phyloP scores from a whole-genome alignment of 2,113 vertebrate genomes.

The Hirundichthys speculiger region DNA sequence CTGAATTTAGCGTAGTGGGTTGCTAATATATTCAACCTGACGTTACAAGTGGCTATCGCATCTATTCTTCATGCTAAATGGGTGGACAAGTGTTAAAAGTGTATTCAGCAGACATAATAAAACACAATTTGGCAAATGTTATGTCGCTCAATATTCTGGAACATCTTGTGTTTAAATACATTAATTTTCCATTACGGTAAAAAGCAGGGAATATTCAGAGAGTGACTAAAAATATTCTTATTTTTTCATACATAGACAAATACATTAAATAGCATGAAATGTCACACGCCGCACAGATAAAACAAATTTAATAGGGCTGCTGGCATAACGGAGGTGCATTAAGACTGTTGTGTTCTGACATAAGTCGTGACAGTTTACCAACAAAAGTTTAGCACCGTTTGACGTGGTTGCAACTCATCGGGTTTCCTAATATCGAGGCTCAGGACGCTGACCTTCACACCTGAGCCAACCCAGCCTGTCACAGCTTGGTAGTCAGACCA shows the following conservation, averaged over 20 bases:
- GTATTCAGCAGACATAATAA: not conserved
- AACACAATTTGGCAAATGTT: no score
- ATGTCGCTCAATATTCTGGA: no score
- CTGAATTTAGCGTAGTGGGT: not conserved
- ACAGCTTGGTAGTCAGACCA: conserved; percentile 19
- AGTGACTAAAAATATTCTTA: no score
- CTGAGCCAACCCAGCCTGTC: conserved; percentile 48
- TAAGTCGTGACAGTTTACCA: conserved; percentile 23
- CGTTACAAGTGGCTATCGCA: not conserved
- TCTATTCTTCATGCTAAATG: conserved; percentile 14
- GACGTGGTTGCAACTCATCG: conserved; percentile 38
- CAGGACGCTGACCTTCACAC: conserved; percentile 50
- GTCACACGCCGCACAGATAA: not conserved
- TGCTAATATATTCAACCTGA: conserved; percentile 20
- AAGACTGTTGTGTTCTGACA: not conserved
- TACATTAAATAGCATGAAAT: no score
- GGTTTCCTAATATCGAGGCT: conserved; percentile 30
- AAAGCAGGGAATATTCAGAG: no score
- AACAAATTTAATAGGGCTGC: not conserved
- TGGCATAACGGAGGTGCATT: conserved; percentile 7
- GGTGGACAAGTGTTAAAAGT: conserved; percentile 4
- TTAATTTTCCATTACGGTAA: no score
- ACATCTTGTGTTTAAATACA: no score
- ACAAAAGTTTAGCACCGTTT: conserved; percentile 39
- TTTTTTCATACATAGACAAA: no score